Conservation (phyloP, 2,888 invertebrate genomes). For the Trichopria drosophilae region DNA sequence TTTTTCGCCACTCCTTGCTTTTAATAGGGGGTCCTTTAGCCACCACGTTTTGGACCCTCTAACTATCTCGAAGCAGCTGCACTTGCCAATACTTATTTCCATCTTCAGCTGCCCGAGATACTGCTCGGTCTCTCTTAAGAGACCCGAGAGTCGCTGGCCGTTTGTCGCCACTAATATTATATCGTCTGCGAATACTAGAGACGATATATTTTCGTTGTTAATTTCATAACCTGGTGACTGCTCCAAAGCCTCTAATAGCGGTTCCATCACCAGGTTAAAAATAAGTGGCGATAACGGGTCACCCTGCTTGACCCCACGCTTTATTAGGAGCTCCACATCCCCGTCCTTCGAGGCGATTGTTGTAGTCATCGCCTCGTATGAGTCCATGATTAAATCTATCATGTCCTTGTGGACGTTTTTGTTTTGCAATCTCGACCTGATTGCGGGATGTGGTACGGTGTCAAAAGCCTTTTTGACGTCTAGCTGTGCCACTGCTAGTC, state of each 20-base stretch:
- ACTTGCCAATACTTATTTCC: too few relatives aligned
- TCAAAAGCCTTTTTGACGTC: too few relatives aligned
- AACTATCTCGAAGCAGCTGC: too few relatives aligned
- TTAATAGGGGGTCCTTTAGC: too few relatives aligned
- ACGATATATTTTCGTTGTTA: background rate
- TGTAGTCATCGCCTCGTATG: constrained; percentile 47
- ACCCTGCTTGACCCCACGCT: too few relatives aligned
- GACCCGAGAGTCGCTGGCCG: background rate
- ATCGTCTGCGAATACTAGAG: constrained; percentile 15
- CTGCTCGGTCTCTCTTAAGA: background rate
- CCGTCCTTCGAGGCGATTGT: background rate
- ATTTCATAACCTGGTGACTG: background rate
- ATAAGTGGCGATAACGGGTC: too few relatives aligned
- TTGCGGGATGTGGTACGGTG: background rate
- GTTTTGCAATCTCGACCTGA: constrained; percentile 42
- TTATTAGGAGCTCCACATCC: background rate
- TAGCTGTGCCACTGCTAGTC: constrained; percentile 7
- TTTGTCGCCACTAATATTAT: background rate
- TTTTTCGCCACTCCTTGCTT: too few relatives aligned
- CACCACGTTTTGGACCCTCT: too few relatives aligned
- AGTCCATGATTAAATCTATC: constrained; percentile 42
- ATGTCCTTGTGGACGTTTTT: too few relatives aligned
- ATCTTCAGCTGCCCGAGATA: too few relatives aligned
- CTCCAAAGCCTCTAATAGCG: background rate
- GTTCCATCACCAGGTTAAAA: too few relatives aligned